Evolutionary conservation across 1,140 invertebrate species (phyloP), one percentile per base, ranked within the genome.

Genomic region (Cydia strobilella): DNA sequence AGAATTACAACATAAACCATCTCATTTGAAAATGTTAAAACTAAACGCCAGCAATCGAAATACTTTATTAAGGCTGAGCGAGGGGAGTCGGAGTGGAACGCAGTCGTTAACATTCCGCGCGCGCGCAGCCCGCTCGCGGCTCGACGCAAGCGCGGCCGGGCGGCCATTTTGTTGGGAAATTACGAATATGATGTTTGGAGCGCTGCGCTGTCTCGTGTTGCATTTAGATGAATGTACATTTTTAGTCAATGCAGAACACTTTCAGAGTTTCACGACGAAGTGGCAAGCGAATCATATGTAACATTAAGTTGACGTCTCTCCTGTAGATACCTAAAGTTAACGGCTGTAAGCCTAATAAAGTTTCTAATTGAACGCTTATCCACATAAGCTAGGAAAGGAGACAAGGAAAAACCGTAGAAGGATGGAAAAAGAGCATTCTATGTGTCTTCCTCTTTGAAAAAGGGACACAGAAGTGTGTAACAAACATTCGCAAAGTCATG

Each of bases 101-200:
- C 59, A 31, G 63, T 66, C 63, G 63, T 66, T 66, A 66, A 31
- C 59, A 63, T 63, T 63, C 59, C 59, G 23, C 25, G 59, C 59
- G 59, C 59, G 59, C 59, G 59, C 59, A 15, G 59, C 59, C 27
- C 59, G 25, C 20, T 15, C 20, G n/a, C 27, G 23, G 25, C 20
- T 15, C 20, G n/a, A 10, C 20, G 23, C 59, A 63, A 27, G 59
- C 59, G 23, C 54, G 9, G n/a, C 20, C 15, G 15, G 2, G 59
- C 59, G 20, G 25, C 59, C 48, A 51, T 51, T 12, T 51, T 51
- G 48, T 51, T 51, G 48, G 48, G 48, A 51, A 51, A 51, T 51
- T n/a, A 51, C 12, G 42, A 45, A 15, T 45, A 45, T 45, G 42
- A 45, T 45, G 42, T 1, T 39, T 48, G 48, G 48, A 51, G n/a